A percentile compares a stretch with the other conserved stretches of the same genome.
Conservation (phyloP, 1,140 invertebrate species). For the Propsilocerus akamusi region DNA sequence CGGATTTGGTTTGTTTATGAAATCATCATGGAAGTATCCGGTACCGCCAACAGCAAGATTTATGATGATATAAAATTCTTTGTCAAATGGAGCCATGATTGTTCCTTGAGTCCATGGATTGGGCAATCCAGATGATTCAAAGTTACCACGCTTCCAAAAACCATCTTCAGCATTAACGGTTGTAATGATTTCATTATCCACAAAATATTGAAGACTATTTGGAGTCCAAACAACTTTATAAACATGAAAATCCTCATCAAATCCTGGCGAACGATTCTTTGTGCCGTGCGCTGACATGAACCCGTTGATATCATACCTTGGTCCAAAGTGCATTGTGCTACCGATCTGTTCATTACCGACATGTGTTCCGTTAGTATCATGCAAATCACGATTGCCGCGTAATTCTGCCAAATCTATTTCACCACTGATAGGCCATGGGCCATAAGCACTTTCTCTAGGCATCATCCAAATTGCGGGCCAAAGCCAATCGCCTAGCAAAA, state of each 20-base stretch:
- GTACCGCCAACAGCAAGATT: conserved; percentile 30
- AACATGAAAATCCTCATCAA: conserved; percentile 35
- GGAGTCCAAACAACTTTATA: conserved; percentile 38
- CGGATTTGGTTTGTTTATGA: not conserved
- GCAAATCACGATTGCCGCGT: conserved; percentile 32
- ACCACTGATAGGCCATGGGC: conserved; percentile 32
- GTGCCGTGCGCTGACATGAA: conserved; percentile 30
- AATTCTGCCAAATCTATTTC: conserved; percentile 36
- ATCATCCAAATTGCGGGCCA: conserved; percentile 48
- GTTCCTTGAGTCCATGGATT: conserved; percentile 21
- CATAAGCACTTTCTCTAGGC: conserved; percentile 33
- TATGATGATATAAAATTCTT: conserved; percentile 29
- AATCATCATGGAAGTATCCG: conserved; percentile 26
- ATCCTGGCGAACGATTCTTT: conserved; percentile 26
- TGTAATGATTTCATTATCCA: not conserved
- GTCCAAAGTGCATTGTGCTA: conserved; percentile 43
- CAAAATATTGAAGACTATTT: conserved; percentile 17
- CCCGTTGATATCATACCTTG: conserved; percentile 29
- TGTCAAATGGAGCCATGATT: conserved; percentile 24
- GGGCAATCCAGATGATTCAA: conserved; percentile 6
- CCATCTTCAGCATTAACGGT: conserved; percentile 11
- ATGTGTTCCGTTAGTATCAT: conserved; percentile 28
- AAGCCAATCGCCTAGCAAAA: conserved; percentile 54
- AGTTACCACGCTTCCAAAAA: conserved; percentile 20
- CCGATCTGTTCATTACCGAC: conserved; percentile 35